These are phyloP conservation scores for Mareca penelope DNA, from an alignment of 2,797 vertebrate species.

Conservation along the genomic window DNA sequence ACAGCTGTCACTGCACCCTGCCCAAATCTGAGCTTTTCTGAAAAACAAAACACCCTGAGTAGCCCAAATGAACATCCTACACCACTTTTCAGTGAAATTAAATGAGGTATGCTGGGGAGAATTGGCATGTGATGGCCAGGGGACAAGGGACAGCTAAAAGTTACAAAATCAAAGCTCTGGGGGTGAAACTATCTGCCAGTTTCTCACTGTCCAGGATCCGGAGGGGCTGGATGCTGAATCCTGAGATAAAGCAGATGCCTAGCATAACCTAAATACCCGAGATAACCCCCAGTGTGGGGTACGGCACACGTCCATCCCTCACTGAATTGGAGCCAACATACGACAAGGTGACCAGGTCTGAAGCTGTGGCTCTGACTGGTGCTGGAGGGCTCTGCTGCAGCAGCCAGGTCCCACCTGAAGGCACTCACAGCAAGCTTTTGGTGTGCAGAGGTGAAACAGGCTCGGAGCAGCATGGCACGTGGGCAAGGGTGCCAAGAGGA, in stretches of 20 bases:
- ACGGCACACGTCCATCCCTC: background rate
- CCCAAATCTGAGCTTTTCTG: background rate
- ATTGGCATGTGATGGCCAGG: background rate
- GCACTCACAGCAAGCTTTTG: background rate
- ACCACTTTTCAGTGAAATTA: background rate
- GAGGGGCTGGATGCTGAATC: background rate
- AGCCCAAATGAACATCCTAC: background rate
- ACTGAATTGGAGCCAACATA: background rate
- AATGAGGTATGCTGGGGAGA: rapidly evolving
- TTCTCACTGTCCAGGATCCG: background rate
- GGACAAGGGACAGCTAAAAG: background rate
- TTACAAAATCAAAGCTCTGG: background rate
- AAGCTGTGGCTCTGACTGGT: background rate
- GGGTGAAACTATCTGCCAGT: background rate
- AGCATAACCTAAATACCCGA: constrained; percentile 34
- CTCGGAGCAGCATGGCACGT: background rate
- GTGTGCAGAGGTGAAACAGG: background rate
- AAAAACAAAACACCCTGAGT: background rate
- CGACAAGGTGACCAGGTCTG: rapidly evolving
- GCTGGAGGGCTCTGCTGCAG: background rate
- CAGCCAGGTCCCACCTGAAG: background rate
- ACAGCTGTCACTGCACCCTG: background rate
- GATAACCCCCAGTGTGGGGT: background rate
- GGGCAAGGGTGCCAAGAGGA: background rate
- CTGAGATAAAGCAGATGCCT: background rate